Conservation (phyloP, 2,113 vertebrate species). For the Phoenicopterus ruber region DNA sequence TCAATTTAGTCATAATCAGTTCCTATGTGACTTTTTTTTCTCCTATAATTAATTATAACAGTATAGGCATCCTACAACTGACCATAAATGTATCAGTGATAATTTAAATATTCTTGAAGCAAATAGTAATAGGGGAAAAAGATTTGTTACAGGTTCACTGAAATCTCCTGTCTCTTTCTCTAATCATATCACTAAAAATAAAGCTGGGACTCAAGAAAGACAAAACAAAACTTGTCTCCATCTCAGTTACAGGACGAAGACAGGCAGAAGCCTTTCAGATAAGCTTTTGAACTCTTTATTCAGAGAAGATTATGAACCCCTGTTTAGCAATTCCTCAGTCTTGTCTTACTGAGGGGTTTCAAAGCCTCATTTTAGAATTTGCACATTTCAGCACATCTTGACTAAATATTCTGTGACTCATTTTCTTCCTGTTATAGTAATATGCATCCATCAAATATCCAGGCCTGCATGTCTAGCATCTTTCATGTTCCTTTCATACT, state of each 20-base stretch:
- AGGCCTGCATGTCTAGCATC: background rate
- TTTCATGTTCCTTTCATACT: background rate
- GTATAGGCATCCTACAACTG: background rate
- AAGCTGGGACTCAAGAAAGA: background rate
- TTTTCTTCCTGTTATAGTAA: background rate
- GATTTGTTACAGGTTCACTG: background rate
- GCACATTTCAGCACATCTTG: background rate
- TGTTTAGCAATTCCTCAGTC: background rate
- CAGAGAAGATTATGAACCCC: background rate
- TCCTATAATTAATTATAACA: background rate
- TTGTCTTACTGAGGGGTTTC: background rate
- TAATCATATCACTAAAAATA: background rate
- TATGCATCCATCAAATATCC: background rate
- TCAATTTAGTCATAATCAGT: background rate
- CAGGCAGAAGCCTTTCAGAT: background rate
- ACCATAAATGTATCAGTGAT: background rate
- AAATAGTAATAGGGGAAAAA: background rate
- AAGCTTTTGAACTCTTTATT: background rate
- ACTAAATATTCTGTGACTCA: background rate
- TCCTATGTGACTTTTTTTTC: background rate
- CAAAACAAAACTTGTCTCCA: background rate
- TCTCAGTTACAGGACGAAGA: background rate
- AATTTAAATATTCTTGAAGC: background rate
- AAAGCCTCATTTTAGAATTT: background rate
- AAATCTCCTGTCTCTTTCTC: background rate